These are phyloP conservation scores for Eulemur macaco DNA, from an alignment of 2,113 vertebrate genomes.

Conservation along the genomic window DNA sequence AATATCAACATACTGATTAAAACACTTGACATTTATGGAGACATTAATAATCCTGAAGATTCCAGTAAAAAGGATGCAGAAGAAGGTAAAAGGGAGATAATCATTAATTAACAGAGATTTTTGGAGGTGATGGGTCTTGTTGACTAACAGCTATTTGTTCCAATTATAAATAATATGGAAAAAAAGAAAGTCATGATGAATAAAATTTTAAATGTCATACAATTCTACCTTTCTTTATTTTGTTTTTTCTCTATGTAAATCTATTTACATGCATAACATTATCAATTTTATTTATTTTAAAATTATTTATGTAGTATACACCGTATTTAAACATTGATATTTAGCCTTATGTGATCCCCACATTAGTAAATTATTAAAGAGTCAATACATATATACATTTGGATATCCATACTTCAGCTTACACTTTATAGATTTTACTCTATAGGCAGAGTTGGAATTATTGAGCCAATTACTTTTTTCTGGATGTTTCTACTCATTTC, in stretches of 20 bases:
- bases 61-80: background rate
- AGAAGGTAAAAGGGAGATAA: background rate
- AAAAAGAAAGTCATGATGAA: background rate
- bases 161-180: background rate
- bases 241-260: background rate
- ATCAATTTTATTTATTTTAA: background rate
- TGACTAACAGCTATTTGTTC: background rate
- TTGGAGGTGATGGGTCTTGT: background rate
- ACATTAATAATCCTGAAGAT: background rate
- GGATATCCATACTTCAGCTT: background rate
- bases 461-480: background rate
- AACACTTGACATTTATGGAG: conserved; percentile 51
- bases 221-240: background rate
- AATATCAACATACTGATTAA: conserved; percentile 47
- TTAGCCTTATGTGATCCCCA: background rate
- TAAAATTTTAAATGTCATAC: background rate
- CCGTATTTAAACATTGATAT: background rate
- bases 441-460: background rate
- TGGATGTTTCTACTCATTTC: background rate
- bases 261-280: background rate
- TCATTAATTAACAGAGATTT: background rate
- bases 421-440: background rate
- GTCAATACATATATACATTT: background rate
- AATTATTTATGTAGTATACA: background rate
- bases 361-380: background rate